A percentile compares a stretch with the other conserved stretches of the same genome.
Evolutionary conservation across 2,888 invertebrate species (phyloP).

Genomic region (Busseola fusca): DNA sequence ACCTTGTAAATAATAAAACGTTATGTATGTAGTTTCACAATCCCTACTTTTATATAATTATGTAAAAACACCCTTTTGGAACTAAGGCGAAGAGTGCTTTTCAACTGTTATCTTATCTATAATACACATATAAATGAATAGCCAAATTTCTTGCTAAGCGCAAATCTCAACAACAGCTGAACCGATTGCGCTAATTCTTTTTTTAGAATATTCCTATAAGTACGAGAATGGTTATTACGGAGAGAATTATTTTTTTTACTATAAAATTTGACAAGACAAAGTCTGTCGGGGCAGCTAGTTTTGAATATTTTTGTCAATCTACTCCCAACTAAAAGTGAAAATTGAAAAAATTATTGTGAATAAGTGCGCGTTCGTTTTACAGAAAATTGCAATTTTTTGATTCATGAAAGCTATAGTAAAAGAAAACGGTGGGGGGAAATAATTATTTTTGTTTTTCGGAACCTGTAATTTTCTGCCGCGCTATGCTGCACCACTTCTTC

Average conservation of each 20-base stretch:
- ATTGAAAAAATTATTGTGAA: background rate
- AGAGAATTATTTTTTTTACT: no score
- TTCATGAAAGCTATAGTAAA: background rate
- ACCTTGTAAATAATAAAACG: background rate
- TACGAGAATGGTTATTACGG: no score
- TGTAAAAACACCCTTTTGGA: background rate
- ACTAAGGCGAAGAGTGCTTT: background rate
- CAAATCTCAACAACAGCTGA: no score
- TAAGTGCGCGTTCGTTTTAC: background rate
- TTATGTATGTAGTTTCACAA: background rate
- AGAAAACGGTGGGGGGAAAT: background rate
- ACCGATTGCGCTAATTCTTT: no score
- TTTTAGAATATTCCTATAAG: no score
- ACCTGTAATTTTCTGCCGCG: no score
- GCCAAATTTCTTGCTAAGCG: no score
- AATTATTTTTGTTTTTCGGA: no score
- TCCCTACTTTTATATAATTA: background rate
- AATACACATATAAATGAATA: no score
- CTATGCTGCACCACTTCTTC: background rate
- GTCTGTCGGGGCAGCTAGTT: no score
- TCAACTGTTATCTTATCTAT: background rate
- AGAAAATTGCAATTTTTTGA: background rate
- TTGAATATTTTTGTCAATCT: background rate
- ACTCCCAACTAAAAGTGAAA: background rate
- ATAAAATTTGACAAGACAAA: no score